phyloP scores from a whole-genome alignment of 1,140 invertebrate genomes.

The Scaptomyza hsui region DNA sequence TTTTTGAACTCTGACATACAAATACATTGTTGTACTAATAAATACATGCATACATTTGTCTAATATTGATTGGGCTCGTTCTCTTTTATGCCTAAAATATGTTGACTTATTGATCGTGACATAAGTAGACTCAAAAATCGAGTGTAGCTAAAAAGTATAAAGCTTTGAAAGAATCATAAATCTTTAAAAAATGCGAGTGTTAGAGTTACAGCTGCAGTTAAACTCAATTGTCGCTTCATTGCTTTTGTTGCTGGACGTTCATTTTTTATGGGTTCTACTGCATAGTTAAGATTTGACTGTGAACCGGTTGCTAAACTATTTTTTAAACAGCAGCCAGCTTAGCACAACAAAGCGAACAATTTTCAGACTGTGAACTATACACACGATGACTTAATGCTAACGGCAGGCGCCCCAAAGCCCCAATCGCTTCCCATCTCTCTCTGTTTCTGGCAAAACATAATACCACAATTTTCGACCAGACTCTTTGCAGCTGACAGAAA shows the following conservation, averaged over 20 bases:
- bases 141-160: neutral
- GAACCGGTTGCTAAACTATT: constrained; percentile 36
- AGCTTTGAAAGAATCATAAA: neutral
- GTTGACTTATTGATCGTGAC: constrained; percentile 6
- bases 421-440: neutral
- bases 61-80: neutral
- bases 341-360: constrained; percentile 34
- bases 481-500: constrained; percentile 30
- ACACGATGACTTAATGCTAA: constrained; percentile 41
- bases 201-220: neutral
- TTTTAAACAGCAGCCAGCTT: neutral
- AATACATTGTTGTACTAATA: constrained; percentile 37
- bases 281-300: constrained; percentile 15
- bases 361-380: constrained; percentile 22
- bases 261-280: constrained; percentile 40
- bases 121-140: neutral
- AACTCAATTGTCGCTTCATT: neutral
- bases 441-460: neutral
- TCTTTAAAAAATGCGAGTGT: constrained; percentile 15
- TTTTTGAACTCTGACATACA: constrained; percentile 73
- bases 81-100: constrained; percentile 16
- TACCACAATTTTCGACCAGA: constrained; percentile 26
- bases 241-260: constrained; percentile 27
- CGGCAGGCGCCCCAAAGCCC: constrained; percentile 6
- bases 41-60: constrained; percentile 1